Base-by-base conservation (phyloP, 2,888 invertebrate species). In the Brenthis daphne region DNA sequence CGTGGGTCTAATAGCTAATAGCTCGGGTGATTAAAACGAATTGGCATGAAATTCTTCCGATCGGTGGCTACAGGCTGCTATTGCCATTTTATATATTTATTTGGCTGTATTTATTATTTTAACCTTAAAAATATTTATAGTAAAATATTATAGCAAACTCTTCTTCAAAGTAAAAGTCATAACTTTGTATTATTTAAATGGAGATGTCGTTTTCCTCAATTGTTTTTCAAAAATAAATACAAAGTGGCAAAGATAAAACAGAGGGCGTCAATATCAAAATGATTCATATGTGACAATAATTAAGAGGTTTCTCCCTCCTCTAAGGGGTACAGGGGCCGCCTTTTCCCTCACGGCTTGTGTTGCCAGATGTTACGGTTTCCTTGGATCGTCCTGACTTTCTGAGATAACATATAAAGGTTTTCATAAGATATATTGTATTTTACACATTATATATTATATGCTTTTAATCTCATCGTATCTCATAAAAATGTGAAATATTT, bases 201-300 rank as follows among this genome's bases (percentile, higher is more conserved):
- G 48, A 50, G 50, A n/a, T 29, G 29, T n/a, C 58, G n/a, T 50
- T 29, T 48, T 13, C 48, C 48, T 48, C 6, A 33, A 68, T 64
- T 65, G 69, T 66, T 67, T 65, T 53, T 24, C 56, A 69, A 66
- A 71, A 69, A 65, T 57, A 74, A 79, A 79, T 75, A 77, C 75
- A 77, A 75, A 76, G 70, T 75, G 73, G 69, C 76, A 75, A 77
- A 76, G 77, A 77, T 43, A 77, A 77, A 72, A 76, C 71, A 72
- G 76, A 74, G 75, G 74, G 83, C 86, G 85, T 86, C 89, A 85
- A 88, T 89, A 88, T 85, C 86, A 85, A 89, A 89, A 89, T 89
- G 89, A 89, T 87, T 89, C 89, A 88, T 86, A 90, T 89, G 88
- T 88, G 88, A 89, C 89, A 89, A 90, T 90, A 90, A 90, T 90